A percentile compares a stretch with the other conserved stretches of the same genome.
Conservation (phyloP, 2,113 vertebrate species). For the Epinephelus fuscoguttatus region DNA sequence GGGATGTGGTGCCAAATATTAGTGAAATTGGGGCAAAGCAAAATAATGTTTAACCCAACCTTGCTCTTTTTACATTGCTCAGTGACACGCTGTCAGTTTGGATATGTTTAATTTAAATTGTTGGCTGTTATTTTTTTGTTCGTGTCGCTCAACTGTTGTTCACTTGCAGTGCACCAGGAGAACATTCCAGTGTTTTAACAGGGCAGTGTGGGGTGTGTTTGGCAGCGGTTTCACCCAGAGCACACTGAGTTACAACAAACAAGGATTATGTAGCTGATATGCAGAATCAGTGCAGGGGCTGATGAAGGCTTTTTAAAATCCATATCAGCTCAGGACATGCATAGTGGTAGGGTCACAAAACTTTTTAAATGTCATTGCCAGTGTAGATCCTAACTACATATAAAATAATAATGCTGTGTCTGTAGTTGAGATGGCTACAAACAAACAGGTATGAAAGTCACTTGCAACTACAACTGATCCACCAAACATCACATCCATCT, state of each 20-base stretch:
- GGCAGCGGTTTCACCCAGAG: constrained; percentile 31
- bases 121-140: constrained; percentile 42
- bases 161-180: constrained; percentile 28
- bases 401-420: not conserved
- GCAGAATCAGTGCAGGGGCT: constrained; percentile 6
- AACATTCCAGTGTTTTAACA: constrained; percentile 63
- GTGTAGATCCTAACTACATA: not conserved
- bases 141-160: constrained; percentile 22
- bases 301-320: too few species aligned
- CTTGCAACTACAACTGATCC: not conserved
- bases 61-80: not conserved
- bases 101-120: constrained; percentile 33
- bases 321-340: constrained; percentile 39
- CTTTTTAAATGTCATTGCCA: not conserved
- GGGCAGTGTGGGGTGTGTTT: constrained; percentile 38
- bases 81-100: constrained; percentile 9
- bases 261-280: constrained; percentile 43
- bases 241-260: constrained; percentile 41
- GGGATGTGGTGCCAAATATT: not conserved
- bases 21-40: not conserved
- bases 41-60: constrained; percentile 3
- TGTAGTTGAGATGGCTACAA: not conserved
- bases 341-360: not conserved
- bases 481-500: not conserved
- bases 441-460: not conserved